These are phyloP conservation scores for Himalopsyche phryganea DNA, from an alignment of 1,140 invertebrate genomes.

Conservation along the genomic window DNA sequence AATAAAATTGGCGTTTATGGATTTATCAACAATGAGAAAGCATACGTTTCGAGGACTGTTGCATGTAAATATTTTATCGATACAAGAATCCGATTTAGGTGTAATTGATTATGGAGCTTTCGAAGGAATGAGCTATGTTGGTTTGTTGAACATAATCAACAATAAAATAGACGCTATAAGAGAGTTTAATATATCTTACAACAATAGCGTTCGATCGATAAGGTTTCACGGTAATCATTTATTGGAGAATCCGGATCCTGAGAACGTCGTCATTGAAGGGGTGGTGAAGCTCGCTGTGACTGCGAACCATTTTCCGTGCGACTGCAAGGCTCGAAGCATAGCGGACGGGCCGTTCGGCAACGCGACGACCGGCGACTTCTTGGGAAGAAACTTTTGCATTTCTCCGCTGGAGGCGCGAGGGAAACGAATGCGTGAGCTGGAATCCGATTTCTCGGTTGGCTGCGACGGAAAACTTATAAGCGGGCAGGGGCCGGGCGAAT, in stretches of 20 bases:
- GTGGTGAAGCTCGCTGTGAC: conserved; percentile 63
- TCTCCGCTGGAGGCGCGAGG: conserved; percentile 78
- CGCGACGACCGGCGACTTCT: conserved; percentile 67
- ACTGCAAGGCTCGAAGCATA: conserved; percentile 73
- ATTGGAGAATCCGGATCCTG: conserved; percentile 67
- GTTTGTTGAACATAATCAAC: conserved; percentile 69
- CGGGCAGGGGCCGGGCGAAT: conserved; percentile 24
- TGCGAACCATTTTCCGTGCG: conserved; percentile 79
- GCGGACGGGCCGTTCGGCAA: conserved; percentile 62
- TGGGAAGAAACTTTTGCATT: conserved; percentile 76
- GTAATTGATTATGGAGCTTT: conserved; percentile 69
- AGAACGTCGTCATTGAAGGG: conserved; percentile 61
- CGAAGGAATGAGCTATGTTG: conserved; percentile 64
- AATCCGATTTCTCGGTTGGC: conserved; percentile 43
- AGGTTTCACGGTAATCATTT: conserved; percentile 79
- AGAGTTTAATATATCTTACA: conserved; percentile 63
- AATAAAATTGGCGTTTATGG: conserved; percentile 82
- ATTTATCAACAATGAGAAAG: conserved; percentile 63
- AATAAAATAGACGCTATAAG: conserved; percentile 81
- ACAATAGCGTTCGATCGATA: conserved; percentile 65
- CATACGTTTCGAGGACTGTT: conserved; percentile 73
- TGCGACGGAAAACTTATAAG: conserved; percentile 19
- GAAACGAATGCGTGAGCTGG: conserved; percentile 64
- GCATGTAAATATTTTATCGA: conserved; percentile 67
- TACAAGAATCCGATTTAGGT: conserved; percentile 80